Conservation (phyloP, 2,888 invertebrate species). For the Deilephila elpenor region DNA sequence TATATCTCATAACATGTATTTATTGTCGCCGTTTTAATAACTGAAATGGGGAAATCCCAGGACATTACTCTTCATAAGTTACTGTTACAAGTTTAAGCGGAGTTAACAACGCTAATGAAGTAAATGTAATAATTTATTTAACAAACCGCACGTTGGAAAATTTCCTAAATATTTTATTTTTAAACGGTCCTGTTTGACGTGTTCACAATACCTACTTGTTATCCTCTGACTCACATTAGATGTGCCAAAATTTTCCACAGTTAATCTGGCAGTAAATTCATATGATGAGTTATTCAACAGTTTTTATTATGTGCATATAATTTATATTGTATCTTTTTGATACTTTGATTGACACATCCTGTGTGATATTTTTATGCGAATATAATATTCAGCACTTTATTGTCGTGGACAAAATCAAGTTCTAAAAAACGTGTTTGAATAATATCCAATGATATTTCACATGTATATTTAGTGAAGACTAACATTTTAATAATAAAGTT, state of each 20-base stretch:
- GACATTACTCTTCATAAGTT: too few species aligned
- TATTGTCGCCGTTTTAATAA: too few species aligned
- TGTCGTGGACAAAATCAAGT: background rate
- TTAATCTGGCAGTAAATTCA: background rate
- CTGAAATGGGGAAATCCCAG: too few species aligned
- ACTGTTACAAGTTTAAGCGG: too few species aligned
- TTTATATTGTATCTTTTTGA: background rate
- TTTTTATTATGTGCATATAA: constrained; percentile 20
- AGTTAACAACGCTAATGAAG: background rate
- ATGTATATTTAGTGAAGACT: too few species aligned
- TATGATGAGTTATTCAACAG: background rate
- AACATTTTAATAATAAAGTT: too few species aligned
- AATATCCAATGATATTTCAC: too few species aligned
- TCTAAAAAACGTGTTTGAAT: too few species aligned
- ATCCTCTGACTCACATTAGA: background rate
- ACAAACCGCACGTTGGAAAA: background rate
- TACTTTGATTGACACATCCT: constrained; percentile 1
- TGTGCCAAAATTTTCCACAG: background rate
- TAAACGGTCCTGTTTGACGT: background rate
- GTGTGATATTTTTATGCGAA: background rate
- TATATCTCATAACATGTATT: too few species aligned
- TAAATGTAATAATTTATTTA: too few species aligned
- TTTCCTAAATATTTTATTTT: background rate
- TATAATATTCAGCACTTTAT: background rate
- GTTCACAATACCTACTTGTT: background rate